Evolutionary conservation across 64 coral and sea anemone genomes (phyloP), one percentile per base, ranked within the genome.

Genomic region (Stichodactyla helianthus): DNA sequence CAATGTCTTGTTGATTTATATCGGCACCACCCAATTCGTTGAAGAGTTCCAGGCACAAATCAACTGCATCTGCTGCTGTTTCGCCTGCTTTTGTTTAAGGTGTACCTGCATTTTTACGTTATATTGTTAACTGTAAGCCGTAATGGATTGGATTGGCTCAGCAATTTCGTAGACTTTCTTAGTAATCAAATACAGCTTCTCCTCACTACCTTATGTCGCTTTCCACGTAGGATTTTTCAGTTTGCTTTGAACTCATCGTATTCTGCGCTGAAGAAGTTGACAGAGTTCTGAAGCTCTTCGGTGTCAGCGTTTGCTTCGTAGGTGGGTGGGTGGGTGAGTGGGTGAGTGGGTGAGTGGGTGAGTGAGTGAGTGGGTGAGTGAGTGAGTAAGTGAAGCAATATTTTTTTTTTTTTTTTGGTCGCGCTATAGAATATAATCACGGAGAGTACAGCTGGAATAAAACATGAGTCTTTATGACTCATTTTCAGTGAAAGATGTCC

Each of bases 121-220:
- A 14, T 90, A 90, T 74, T 89, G 56, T 52, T 83, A 89, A 50
- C 88, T 89, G 53, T 89, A 90, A 28, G 16, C 88, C 79, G 19
- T 16, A 31, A 54, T 23, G 15, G 77, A 26, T 11, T 79, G 78
- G 28, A 89, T 51, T 62, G 55, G 31, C 50, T 89, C 87, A 16
- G 52, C 87, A 16, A 82, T 89, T 65, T 82, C 78, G 55, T 89
- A 20, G 16, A 89, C 78, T 65, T 89, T 89, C 57, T 51, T 26
- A 17, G 77, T 56, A 65, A 88, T 11, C 78, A 5, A 20, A 64
- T 78, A 50, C 23, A 89, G 78, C 56, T 82, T 82, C 62, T 89
- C 77, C 5, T 89, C 87, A 57, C 68, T 82, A 68, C 44, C 53
- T 88, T 50, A 88, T 53, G 51, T 82, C 78, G 12, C 54, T 62